These are phyloP conservation scores for Phorcus lineatus DNA, from an alignment of 2,888 invertebrate species.

Conservation along the genomic window DNA sequence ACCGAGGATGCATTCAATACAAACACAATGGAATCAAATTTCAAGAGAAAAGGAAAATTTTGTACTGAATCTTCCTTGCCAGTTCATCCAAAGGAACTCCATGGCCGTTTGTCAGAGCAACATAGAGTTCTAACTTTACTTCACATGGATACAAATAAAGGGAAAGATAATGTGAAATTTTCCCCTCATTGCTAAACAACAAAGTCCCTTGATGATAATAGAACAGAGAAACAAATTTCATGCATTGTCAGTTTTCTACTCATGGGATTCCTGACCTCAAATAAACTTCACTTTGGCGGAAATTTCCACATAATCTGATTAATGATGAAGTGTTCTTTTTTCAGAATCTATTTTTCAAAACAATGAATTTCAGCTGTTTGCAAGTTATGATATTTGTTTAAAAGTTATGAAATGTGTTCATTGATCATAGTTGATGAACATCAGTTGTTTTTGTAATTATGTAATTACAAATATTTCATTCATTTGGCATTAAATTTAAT, in stretches of 20 bases:
- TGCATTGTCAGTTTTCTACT: too few species aligned
- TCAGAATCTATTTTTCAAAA: neutral
- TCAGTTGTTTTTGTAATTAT: too few species aligned
- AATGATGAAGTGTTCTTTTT: neutral
- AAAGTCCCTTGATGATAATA: neutral
- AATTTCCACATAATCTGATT: neutral
- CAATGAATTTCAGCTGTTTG: neutral
- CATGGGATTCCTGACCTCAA: too few species aligned
- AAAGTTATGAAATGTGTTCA: neutral
- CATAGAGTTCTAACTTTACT: neutral
- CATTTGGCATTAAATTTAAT: too few species aligned
- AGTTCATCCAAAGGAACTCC: neutral
- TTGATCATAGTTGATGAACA: too few species aligned
- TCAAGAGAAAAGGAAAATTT: neutral
- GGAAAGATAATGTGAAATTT: neutral
- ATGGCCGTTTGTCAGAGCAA: neutral
- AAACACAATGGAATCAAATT: neutral
- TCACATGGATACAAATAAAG: neutral
- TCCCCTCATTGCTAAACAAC: neutral
- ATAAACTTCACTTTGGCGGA: too few species aligned
- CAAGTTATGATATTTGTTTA: neutral
- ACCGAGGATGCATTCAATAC: too few species aligned
- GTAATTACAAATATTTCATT: too few species aligned
- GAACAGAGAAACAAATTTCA: too few species aligned
- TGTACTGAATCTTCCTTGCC: neutral